Percentiles rank a stretch among this genome's conserved stretches.
Evolutionary conservation across 2,113 vertebrate species (phyloP).

Genomic region (Poeciliopsis retropinna): DNA sequence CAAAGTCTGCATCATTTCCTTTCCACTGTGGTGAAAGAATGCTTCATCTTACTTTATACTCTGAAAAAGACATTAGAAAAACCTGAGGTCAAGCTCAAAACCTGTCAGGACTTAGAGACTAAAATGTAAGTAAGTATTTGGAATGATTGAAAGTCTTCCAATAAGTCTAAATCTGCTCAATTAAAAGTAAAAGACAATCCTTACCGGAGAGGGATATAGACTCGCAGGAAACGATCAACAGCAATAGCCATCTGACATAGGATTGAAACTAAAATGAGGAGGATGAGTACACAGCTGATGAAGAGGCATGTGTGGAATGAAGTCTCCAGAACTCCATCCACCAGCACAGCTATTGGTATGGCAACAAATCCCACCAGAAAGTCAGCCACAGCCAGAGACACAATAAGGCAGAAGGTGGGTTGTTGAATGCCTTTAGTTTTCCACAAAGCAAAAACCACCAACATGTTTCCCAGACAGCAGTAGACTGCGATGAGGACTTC

Average conservation of each 20-base stretch:
- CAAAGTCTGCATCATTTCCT: too few species aligned
- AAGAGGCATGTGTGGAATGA: conserved; percentile 82
- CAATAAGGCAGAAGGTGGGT: conserved; percentile 84
- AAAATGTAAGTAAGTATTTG: not conserved
- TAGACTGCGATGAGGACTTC: conserved; percentile 81
- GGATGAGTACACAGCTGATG: conserved; percentile 82
- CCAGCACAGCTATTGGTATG: conserved; percentile 82
- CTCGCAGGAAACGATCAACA: conserved; percentile 86
- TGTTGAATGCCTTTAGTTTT: conserved; percentile 70
- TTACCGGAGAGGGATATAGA: conserved; percentile 78
- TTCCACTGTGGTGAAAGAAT: too few species aligned
- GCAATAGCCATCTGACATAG: conserved; percentile 86
- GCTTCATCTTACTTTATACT: not conserved
- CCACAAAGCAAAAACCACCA: conserved; percentile 85
- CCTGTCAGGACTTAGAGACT: not conserved
- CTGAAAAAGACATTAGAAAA: not conserved
- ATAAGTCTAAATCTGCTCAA: not conserved
- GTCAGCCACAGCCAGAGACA: conserved; percentile 87
- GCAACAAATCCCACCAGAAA: conserved; percentile 83
- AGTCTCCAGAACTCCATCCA: conserved; percentile 59
- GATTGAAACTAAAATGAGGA: conserved; percentile 84
- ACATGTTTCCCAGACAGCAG: conserved; percentile 82
- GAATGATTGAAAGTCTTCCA: too few species aligned
- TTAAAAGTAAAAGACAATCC: not conserved
- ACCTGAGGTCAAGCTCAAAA: not conserved